Evolutionary conservation across 2,888 invertebrate genomes (phyloP), one percentile per base, ranked within the genome.

Genomic region (Acronicta aceris): DNA sequence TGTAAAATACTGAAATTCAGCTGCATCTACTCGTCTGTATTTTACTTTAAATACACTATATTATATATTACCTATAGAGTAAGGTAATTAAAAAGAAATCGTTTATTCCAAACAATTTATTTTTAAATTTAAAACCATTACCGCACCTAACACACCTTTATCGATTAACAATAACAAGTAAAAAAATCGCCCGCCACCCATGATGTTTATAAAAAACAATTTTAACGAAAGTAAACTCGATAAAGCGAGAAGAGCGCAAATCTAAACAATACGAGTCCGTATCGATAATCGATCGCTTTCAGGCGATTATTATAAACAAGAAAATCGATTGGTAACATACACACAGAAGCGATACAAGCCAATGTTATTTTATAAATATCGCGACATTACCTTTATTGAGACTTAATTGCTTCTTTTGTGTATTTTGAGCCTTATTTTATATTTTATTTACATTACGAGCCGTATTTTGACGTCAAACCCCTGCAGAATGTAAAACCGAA

Each of bases 271-370:
- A 64, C 55, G 51, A 57, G 51, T 49, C 59, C 71, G 78, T 81
- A 72, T 78, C 77, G 82, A 77, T 79, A 74, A 79, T 73, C 72
- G 79, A 71, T 71, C 73, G 81, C 76, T 80, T 81, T 80, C 77
- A 83, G 79, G 79, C 83, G 82, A 83, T 83, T 89, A 85, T 84
- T 87, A 86, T 90, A 90, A 91, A 89, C 90, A 91, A 81, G 79
- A 84, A 88, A 92, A 91, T 89, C 86, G 85, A 90, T 89, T 89
- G 85, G 86, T 85, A 88, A 89, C 88, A 87, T 67, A 87, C 80
- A 83, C 81, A 79, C 71, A 64, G 61, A 53, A 59, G 42, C 72
- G 76, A 75, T 69, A 79, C 80, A 76, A 62, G 45, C 49, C 54
- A 55, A 56, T 66, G 73, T 64, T 84, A 76, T 83, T 84, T 82